phyloP scores from a whole-genome alignment of 2,113 vertebrate species.

The Baryphthengus martii region DNA sequence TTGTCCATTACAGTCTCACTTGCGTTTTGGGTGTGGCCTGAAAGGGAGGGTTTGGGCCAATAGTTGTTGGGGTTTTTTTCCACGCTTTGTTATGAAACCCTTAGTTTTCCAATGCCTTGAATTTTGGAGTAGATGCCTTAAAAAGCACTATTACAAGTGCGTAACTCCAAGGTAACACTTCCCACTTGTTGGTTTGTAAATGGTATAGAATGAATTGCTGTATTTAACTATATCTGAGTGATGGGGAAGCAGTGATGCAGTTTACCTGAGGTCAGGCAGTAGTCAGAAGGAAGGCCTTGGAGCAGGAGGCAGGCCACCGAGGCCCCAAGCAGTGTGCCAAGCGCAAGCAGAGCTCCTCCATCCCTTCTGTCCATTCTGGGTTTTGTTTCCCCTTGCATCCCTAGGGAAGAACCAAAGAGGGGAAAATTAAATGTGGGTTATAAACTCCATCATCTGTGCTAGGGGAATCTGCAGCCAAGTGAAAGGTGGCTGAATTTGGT shows the following conservation, averaged over 20 bases:
- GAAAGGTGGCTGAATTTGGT: not conserved
- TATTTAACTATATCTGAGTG: not conserved
- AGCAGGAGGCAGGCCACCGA: not conserved
- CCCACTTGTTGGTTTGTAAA: not conserved
- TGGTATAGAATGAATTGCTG: not conserved
- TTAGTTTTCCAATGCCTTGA: not conserved
- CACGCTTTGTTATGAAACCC: not conserved
- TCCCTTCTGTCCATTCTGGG: not conserved
- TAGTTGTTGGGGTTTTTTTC: conserved; percentile 10
- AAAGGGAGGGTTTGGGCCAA: not conserved
- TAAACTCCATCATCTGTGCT: not conserved
- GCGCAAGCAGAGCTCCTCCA: not conserved
- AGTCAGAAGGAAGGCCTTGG: not conserved
- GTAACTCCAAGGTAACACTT: not conserved
- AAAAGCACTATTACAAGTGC: not conserved
- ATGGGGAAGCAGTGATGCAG: not conserved
- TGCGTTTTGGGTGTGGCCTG: not conserved
- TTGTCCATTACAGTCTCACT: conserved; percentile 9
- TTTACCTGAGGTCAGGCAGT: not conserved
- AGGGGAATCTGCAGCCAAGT: not conserved
- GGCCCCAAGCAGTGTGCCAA: not conserved
- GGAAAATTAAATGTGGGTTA: not conserved
- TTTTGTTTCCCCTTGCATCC: not conserved
- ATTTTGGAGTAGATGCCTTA: not conserved
- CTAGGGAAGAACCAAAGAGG: not conserved